Conservation (phyloP, 2,888 invertebrate genomes). For the Sialis fuliginosa region DNA sequence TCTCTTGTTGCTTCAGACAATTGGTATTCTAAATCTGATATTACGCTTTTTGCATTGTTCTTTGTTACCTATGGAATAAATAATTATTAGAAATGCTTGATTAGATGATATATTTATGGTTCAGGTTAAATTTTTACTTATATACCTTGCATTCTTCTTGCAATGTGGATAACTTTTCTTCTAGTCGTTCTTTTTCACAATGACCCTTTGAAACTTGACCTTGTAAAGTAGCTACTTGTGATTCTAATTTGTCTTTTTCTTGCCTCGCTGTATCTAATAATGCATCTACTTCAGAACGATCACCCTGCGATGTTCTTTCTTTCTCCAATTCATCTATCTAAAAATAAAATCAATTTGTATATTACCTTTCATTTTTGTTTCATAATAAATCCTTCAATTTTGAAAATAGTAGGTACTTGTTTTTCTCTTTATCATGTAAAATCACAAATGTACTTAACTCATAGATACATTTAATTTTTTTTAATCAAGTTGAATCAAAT, state of each 20-base stretch:
- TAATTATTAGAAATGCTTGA: not conserved
- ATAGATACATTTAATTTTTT: too few species aligned
- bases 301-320: constrained; percentile 39
- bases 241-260: constrained; percentile 57
- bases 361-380: not conserved
- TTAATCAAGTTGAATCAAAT: too few species aligned
- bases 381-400: not conserved
- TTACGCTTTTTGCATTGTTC: constrained; percentile 73
- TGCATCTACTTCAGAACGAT: constrained; percentile 54
- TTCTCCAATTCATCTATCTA: constrained; percentile 51
- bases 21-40: constrained; percentile 68
- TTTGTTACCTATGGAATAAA: constrained; percentile 42
- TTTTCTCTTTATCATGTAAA: too few species aligned
- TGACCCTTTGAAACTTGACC: constrained; percentile 50
- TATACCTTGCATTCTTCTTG: constrained; percentile 51
- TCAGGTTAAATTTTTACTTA: constrained; percentile 1
- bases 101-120: not conserved
- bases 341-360: constrained; percentile 5
- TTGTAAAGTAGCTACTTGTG: constrained; percentile 44
- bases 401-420: not conserved
- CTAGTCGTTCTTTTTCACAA: constrained; percentile 46
- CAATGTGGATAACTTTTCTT: constrained; percentile 45
- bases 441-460: too few species aligned
- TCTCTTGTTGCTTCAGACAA: constrained; percentile 58
- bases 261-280: constrained; percentile 45